Evolutionary conservation across 2,113 vertebrate genomes (phyloP), one percentile per base, ranked within the genome.

Genomic region (Neolamprologus ventralis): DNA sequence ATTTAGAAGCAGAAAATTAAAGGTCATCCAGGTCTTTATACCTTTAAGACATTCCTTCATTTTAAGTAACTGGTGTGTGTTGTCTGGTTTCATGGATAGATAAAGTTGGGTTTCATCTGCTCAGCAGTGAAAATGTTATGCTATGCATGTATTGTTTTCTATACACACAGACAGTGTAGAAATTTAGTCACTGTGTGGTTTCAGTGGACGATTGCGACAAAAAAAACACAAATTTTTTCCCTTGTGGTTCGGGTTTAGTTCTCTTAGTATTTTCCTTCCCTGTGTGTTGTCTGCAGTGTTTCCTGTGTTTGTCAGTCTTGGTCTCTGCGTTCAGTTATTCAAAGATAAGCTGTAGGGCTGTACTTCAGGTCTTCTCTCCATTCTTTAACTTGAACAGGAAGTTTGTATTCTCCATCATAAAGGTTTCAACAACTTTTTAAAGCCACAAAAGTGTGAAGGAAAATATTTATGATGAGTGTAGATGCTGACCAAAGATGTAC

Each of bases 351-450:
- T 57, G 54, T 26, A 57, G 3, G 54, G 53, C 21, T 57, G 21
- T 54, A 23, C 53, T 54, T 54, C 51, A 54, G 51, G 51, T 13
- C 53, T 23, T 6, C 1, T 54, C 53, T 23, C 11, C 10, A 23
- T 55, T 55, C 53, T 55, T 0, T 55, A 55, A 23, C 53, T 55
- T 55, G 53, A 55, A 23, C 2, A 55, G 0, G 0, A 55, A 55
- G 21, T 55, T 55, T 55, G 11, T 13, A 55, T 55, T 55, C 53
- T 23, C 53, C 21, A 55, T 55, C 21, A 23, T 23, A 23, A 55
- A 55, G 53, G 53, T 55, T 55, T 55, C 0, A 7, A 13, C 11
- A 55, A 55, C 21, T 55, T 55, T 55, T 55, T 0, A 0, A 55
- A 55, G 53, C 53, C 21, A 23, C 53, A 55, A 55, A 55, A 55